These are phyloP conservation scores for Ispidina lecontei DNA, from an alignment of 2,797 vertebrate genomes.

Conservation along the genomic window DNA sequence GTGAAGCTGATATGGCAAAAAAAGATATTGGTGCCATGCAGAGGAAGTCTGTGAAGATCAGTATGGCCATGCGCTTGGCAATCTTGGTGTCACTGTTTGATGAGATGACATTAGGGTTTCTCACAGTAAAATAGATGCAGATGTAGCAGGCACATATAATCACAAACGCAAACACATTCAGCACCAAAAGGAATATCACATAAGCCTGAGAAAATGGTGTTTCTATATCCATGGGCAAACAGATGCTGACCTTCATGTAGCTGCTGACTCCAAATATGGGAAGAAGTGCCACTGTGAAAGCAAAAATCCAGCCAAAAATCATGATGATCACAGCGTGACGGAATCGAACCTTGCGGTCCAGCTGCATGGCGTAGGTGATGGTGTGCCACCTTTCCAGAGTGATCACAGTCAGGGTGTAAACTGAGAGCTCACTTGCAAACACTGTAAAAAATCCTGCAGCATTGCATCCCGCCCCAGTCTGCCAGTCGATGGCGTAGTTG, in stretches of 20 bases:
- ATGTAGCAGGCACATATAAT: conserved; percentile 90
- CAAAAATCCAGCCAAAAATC: conserved; percentile 90
- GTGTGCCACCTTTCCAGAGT: conserved; percentile 97
- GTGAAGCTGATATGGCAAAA: conserved; percentile 92
- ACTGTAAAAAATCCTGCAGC: conserved; percentile 93
- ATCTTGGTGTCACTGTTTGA: conserved; percentile 89
- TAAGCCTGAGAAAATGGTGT: conserved; percentile 85
- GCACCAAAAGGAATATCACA: conserved; percentile 86
- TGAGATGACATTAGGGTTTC: conserved; percentile 85
- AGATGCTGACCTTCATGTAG: conserved; percentile 97
- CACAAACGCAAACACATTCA: conserved; percentile 92
- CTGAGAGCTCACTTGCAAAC: conserved; percentile 94
- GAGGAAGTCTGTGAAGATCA: conserved; percentile 97
- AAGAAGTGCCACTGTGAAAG: conserved; percentile 84
- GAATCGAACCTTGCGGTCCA: conserved; percentile 88
- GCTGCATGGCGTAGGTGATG: conserved; percentile 93
- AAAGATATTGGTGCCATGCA: conserved; percentile 98
- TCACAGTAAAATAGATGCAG: conserved; percentile 92
- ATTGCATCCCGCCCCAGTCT: conserved; percentile 88
- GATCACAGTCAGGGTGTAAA: conserved; percentile 93
- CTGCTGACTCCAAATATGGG: conserved; percentile 92
- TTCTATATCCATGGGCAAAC: conserved; percentile 97
- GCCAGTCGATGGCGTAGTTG: conserved; percentile 95
- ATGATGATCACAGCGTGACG: conserved; percentile 87
- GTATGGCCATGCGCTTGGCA: conserved; percentile 93